Base-by-base conservation (phyloP, 2,113 vertebrate genomes). In the Caloenas nicobarica region DNA sequence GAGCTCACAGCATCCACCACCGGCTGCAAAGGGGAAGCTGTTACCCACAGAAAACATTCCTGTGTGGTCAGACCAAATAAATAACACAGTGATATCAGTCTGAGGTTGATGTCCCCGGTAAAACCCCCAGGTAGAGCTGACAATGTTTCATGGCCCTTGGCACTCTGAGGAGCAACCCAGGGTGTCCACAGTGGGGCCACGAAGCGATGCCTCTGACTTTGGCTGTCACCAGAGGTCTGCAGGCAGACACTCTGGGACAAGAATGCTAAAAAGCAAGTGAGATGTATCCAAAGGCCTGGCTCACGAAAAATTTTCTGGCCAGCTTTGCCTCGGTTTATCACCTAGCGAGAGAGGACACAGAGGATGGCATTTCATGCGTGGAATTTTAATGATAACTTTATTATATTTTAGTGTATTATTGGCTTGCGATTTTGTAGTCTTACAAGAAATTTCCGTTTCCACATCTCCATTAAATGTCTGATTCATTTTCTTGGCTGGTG, bases 391-490 rank as follows among this genome's bases (percentile, higher is more conserved):
- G 82, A 92, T 77, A 81, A 89, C 53, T 94, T 97, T 92, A 97
- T 96, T 88, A 95, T 69, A 96, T 92, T 91, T 96, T 95, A 97
- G 92, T 77, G 77, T 95, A 93, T 92, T 93, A 94, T 78, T 97
- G 96, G 95, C 96, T 64, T 87, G 62, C 7, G 3, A 77, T 95
- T 97, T 93, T 93, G 89, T 96, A 93, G 89, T 92, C 93, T 95
- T 97, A 97, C 95, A 97, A 97, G 98, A 97, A 97, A 97, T 96
- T 97, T 98, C 94, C 79, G 16, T 95, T 97, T 97, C 96, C 96
- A 94, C 66, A 94, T 93, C 96, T 84, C 93, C 96, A 97, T 97
- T 97, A 97, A 96, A 91, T 38, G 89, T 94, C 93, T 97, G 95
- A 96, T 98, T 97, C 90, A 97, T 95, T 96, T 93, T 96, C 95